phyloP scores from a whole-genome alignment of 2,888 invertebrate genomes.

The Chrysodeixis includens region DNA sequence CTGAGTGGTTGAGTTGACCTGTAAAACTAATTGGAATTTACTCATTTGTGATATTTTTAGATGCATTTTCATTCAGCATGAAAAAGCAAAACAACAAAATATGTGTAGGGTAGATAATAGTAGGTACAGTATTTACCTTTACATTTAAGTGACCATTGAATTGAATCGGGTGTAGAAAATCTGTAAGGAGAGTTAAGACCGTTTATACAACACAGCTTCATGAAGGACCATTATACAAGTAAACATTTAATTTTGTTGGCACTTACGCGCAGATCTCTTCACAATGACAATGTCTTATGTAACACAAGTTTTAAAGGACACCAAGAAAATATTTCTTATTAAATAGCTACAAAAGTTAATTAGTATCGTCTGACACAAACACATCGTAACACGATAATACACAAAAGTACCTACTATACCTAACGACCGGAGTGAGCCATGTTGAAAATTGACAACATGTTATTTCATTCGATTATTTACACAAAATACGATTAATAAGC shows the following conservation, averaged over 20 bases:
- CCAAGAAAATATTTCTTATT: conserved; percentile 37
- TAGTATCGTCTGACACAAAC: conserved; percentile 49
- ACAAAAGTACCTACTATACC: conserved; percentile 61
- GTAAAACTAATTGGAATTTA: not conserved
- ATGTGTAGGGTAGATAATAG: conserved; percentile 36
- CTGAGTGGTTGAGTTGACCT: not conserved
- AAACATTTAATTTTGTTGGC: conserved; percentile 49
- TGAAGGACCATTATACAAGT: conserved; percentile 36
- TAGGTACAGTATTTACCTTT: conserved; percentile 50
- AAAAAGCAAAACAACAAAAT: conserved; percentile 19
- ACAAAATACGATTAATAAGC: conserved; percentile 33
- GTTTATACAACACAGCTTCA: conserved; percentile 29
- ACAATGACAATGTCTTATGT: conserved; percentile 52
- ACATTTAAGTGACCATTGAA: conserved; percentile 52
- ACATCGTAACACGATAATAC: conserved; percentile 58
- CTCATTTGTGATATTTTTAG: not conserved
- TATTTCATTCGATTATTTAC: conserved; percentile 51
- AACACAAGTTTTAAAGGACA: conserved; percentile 41
- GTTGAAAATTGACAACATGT: conserved; percentile 80
- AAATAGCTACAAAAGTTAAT: conserved; percentile 39
- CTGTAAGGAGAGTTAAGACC: conserved; percentile 50
- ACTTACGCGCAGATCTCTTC: conserved; percentile 37
- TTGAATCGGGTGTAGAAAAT: conserved; percentile 41
- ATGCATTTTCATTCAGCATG: conserved; percentile 1
- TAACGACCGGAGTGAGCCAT: conserved; percentile 77